Percentiles rank a stretch among this genome's conserved stretches.
Evolutionary conservation across 1,140 invertebrate genomes (phyloP).

Genomic region (Ctenoplectra terminalis): DNA sequence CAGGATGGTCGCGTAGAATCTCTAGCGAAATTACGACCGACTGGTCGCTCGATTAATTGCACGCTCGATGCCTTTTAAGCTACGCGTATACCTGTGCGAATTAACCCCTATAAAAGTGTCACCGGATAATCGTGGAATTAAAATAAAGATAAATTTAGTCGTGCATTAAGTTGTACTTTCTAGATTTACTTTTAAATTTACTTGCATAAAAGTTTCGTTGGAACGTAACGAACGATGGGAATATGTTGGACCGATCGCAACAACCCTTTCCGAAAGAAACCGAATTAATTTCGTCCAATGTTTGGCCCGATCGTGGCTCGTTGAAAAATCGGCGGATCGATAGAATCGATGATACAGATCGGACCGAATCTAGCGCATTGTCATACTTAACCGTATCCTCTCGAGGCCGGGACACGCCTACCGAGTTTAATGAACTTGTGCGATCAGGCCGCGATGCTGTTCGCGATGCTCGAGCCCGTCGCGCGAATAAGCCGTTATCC

Average conservation of each 20-base stretch:
- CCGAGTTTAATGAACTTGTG: constrained; percentile 68
- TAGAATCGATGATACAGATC: background rate
- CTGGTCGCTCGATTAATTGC: constrained; percentile 20
- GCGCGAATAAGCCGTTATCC: constrained; percentile 67
- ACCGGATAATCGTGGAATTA: background rate
- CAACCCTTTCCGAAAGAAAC: too few species aligned
- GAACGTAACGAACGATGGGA: too few species aligned
- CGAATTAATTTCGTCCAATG: too few species aligned
- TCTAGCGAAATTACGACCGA: constrained; percentile 17
- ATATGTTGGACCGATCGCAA: too few species aligned
- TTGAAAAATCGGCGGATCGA: background rate
- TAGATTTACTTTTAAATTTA: too few species aligned
- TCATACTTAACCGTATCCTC: constrained; percentile 55
- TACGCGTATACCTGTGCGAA: background rate
- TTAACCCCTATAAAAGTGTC: constrained; percentile 16
- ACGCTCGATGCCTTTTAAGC: background rate
- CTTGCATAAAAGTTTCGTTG: too few species aligned
- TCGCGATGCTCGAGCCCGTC: constrained; percentile 27
- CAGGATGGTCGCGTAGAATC: constrained; percentile 2
- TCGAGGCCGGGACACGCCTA: constrained; percentile 59
- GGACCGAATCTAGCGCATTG: constrained; percentile 62
- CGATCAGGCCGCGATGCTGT: constrained; percentile 57
- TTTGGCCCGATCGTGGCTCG: background rate
- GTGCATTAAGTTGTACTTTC: too few species aligned
- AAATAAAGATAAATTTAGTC: too few species aligned